Conservation (phyloP, 2,888 invertebrate genomes). For the Chirona hameri region DNA sequence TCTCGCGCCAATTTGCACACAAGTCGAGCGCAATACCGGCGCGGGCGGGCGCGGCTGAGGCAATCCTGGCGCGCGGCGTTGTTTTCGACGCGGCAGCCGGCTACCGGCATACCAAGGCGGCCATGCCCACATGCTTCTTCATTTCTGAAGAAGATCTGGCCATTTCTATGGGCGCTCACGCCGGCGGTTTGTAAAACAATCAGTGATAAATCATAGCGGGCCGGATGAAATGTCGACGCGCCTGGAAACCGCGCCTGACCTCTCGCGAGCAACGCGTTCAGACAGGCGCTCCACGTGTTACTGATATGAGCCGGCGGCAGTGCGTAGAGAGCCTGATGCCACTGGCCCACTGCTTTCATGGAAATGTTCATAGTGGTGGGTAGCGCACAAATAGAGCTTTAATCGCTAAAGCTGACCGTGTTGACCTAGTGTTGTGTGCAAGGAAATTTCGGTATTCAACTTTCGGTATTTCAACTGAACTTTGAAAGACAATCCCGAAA, state of each 20-base stretch:
- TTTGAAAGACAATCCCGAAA: too few relatives aligned
- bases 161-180: slow-evolving; percentile 13
- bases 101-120: background rate
- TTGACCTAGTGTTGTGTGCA: too few relatives aligned
- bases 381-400: too few relatives aligned
- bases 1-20: background rate
- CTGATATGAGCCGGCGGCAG: too few relatives aligned
- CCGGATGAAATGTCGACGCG: background rate
- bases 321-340: too few relatives aligned
- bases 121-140: slow-evolving; percentile 27
- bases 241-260: background rate
- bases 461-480: too few relatives aligned
- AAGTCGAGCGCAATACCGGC: background rate
- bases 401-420: too few relatives aligned
- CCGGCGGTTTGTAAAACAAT: slow-evolving; percentile 25
- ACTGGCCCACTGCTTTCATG: too few relatives aligned
- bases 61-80: background rate
- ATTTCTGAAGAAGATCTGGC: background rate
- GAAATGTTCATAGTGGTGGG: too few relatives aligned
- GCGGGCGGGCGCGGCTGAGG: background rate
- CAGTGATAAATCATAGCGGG: slow-evolving; percentile 13
- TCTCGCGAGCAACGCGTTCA: background rate
- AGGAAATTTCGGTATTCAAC: too few relatives aligned
- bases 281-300: too few relatives aligned
- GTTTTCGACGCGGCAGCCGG: background rate